Evolutionary conservation across 2,888 invertebrate genomes (phyloP).

Genomic region (Rutpela maculata): DNA sequence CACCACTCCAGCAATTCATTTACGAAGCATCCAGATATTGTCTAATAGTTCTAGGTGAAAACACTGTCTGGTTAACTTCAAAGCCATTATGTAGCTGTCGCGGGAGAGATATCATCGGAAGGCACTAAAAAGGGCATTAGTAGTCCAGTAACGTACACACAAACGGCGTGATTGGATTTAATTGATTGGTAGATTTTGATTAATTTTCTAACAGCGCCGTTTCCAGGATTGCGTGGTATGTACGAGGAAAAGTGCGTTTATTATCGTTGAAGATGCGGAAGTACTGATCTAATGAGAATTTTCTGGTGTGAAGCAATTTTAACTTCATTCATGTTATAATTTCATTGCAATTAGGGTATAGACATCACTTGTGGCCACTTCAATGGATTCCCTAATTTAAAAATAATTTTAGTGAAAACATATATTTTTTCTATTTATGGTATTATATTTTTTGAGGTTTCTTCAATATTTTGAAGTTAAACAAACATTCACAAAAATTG

Average conservation of each 20-base stretch:
- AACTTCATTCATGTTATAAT: slow-evolving; percentile 6
- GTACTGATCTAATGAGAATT: background rate
- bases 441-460: too few relatives aligned
- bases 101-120: slow-evolving; percentile 5
- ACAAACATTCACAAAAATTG: too few relatives aligned
- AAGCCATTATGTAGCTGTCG: slow-evolving; percentile 3
- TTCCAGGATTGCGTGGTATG: slow-evolving; percentile 1
- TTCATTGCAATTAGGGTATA: too few relatives aligned
- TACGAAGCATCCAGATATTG: background rate
- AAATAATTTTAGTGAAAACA: too few relatives aligned
- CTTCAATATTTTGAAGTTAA: too few relatives aligned
- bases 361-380: too few relatives aligned
- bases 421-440: too few relatives aligned
- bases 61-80: background rate
- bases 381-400: too few relatives aligned
- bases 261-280: background rate
- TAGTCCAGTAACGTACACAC: slow-evolving; percentile 5
- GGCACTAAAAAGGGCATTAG: slow-evolving; percentile 8
- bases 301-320: background rate
- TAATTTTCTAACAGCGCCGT: background rate
- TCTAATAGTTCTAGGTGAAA: slow-evolving; percentile 17
- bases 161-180: background rate
- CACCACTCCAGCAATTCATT: background rate
- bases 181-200: slow-evolving; percentile 16
- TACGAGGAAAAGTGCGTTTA: slow-evolving; percentile 1